Evolutionary conservation across 2,113 vertebrate genomes (phyloP).

Genomic region (Xenus cinereus): DNA sequence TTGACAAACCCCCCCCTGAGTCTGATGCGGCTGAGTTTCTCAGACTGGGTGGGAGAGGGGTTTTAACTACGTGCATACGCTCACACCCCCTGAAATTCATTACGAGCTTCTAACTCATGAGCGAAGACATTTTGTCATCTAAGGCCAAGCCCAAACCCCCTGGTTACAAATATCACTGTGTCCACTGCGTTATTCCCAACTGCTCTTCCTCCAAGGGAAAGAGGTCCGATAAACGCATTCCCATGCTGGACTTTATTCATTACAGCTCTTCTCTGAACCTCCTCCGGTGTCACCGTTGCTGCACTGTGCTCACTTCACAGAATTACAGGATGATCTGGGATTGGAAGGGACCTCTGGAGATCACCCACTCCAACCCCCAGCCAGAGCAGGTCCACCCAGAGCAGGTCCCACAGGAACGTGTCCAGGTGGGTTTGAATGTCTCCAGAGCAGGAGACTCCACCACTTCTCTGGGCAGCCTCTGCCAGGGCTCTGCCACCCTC

Average conservation of each 20-base stretch:
- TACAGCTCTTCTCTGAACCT: background rate
- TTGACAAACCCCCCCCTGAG: background rate
- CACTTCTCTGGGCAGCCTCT: no score
- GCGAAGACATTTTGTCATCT: background rate
- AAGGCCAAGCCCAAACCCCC: background rate
- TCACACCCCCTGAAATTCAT: background rate
- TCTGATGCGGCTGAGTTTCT: background rate
- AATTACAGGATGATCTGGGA: no score
- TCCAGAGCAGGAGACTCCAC: no score
- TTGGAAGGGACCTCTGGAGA: no score
- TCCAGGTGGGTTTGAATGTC: no score
- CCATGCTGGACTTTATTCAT: background rate
- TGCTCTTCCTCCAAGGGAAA: background rate
- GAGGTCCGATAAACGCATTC: background rate
- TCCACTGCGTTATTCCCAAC: background rate
- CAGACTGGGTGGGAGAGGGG: background rate
- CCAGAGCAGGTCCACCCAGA: no score
- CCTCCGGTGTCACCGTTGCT: background rate
- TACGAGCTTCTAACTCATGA: background rate
- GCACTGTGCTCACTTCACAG: background rate
- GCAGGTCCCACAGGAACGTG: no score
- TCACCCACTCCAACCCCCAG: no score
- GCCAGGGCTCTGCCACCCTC: no score
- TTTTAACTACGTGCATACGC: background rate
- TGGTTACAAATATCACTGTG: background rate